These are phyloP conservation scores for Galeruca laticollis DNA, from an alignment of 2,888 invertebrate species.

Conservation along the genomic window DNA sequence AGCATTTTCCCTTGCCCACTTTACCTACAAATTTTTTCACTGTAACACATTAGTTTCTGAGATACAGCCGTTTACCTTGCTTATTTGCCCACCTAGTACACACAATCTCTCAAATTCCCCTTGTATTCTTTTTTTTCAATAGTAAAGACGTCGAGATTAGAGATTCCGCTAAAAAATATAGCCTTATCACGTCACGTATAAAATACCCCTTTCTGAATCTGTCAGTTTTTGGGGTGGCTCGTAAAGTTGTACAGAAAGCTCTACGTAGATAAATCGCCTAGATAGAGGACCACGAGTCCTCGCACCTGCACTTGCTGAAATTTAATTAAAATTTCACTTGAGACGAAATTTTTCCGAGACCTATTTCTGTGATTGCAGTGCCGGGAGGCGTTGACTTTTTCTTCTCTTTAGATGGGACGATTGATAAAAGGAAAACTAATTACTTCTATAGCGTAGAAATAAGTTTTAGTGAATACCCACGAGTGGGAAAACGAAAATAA, in stretches of 20 bases:
- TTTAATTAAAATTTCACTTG: conserved; percentile 51
- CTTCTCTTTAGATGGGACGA: background rate
- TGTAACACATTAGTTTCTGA: too few relatives aligned
- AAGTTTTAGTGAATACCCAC: background rate
- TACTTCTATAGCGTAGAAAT: background rate
- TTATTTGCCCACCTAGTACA: too few relatives aligned
- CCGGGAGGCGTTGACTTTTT: background rate
- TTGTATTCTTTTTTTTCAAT: too few relatives aligned
- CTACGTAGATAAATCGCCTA: conserved; percentile 59
- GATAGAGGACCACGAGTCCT: conserved; percentile 55
- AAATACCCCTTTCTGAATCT: conserved; percentile 46
- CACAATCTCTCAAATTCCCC: too few relatives aligned
- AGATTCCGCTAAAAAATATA: conserved; percentile 55
- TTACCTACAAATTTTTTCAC: too few relatives aligned
- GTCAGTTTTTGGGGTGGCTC: conserved; percentile 55
- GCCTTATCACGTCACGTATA: conserved; percentile 56
- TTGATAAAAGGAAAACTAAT: background rate
- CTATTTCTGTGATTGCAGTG: conserved; percentile 13
- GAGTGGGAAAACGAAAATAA: background rate
- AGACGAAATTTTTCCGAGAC: conserved; percentile 34
- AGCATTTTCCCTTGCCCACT: too few relatives aligned
- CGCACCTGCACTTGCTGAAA: conserved; percentile 54
- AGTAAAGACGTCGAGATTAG: conserved; percentile 35
- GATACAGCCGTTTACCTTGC: too few relatives aligned
- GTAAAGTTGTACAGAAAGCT: conserved; percentile 58